Conservation (phyloP, 1,140 invertebrate genomes). For the Sinella curviseta region DNA sequence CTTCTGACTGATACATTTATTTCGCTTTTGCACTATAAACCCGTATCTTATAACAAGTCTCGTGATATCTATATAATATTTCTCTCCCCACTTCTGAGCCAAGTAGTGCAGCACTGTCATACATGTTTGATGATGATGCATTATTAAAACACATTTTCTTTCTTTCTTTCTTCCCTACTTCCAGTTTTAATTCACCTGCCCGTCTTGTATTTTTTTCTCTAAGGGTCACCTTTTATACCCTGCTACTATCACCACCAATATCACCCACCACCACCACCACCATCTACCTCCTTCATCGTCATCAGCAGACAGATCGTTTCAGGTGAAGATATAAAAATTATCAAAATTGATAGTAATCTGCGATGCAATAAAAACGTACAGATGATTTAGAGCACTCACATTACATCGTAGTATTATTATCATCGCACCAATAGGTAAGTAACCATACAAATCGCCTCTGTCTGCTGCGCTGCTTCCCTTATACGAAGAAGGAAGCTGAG, state of each 20-base stretch:
- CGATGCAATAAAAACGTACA: neutral
- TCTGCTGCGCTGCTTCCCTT: neutral
- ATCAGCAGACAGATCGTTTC: neutral
- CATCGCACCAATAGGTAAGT: neutral
- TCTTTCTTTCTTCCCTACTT: neutral
- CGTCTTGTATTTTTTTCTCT: neutral
- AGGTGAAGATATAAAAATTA: neutral
- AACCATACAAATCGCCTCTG: neutral
- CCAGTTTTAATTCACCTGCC: constrained; percentile 18
- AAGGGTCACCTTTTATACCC: neutral
- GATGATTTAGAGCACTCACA: constrained; percentile 4
- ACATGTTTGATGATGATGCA: neutral
- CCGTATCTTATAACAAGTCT: neutral
- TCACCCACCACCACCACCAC: too few relatives aligned
- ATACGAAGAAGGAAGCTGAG: too few relatives aligned
- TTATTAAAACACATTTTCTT: neutral
- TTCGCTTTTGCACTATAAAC: constrained; percentile 5
- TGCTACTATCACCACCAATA: neutral
- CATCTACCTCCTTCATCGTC: too few relatives aligned
- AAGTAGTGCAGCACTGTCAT: neutral
- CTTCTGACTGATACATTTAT: neutral
- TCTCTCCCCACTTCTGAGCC: too few relatives aligned
- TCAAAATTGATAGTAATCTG: neutral
- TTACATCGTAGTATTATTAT: too few relatives aligned
- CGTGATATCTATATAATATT: neutral